Evolutionary conservation across 2,888 invertebrate genomes (phyloP).

Genomic region (Ennomos quercinarius): DNA sequence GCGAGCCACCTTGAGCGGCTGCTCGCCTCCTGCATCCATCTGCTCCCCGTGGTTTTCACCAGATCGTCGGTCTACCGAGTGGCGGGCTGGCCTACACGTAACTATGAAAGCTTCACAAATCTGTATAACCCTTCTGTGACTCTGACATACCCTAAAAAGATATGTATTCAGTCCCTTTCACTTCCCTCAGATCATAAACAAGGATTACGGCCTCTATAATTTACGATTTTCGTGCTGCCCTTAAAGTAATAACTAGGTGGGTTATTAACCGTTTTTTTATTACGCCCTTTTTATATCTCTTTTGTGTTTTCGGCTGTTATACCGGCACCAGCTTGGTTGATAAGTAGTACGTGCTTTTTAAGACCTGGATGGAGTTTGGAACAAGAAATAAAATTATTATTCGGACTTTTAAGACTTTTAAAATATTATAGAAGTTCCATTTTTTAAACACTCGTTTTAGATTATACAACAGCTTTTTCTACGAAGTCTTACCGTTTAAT

Average conservation of each 20-base stretch:
- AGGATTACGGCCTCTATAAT: constrained; percentile 38
- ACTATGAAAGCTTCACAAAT: background rate
- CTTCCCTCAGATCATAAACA: constrained; percentile 32
- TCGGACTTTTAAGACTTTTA: too few relatives aligned
- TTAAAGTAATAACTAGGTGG: constrained; percentile 37
- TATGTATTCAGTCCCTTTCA: constrained; percentile 24
- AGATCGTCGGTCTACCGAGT: too few relatives aligned
- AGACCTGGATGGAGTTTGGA: background rate
- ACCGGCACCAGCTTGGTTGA: constrained; percentile 22
- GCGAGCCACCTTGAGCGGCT: too few relatives aligned
- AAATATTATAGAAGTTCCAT: too few relatives aligned
- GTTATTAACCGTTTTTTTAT: constrained; percentile 35
- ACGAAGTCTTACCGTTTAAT: too few relatives aligned
- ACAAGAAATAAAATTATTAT: background rate
- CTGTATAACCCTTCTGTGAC: constrained; percentile 7
- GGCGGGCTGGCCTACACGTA: too few relatives aligned
- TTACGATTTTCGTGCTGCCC: constrained; percentile 37
- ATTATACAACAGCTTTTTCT: too few relatives aligned
- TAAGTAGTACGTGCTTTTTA: constrained; percentile 16
- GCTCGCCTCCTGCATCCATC: too few relatives aligned
- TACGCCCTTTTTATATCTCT: constrained; percentile 29
- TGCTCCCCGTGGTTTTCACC: too few relatives aligned
- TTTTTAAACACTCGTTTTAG: too few relatives aligned
- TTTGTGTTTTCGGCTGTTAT: constrained; percentile 28
- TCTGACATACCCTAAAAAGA: constrained; percentile 10